Conservation (phyloP, 2,888 invertebrate genomes). For the Phrixothrix hirtus region DNA sequence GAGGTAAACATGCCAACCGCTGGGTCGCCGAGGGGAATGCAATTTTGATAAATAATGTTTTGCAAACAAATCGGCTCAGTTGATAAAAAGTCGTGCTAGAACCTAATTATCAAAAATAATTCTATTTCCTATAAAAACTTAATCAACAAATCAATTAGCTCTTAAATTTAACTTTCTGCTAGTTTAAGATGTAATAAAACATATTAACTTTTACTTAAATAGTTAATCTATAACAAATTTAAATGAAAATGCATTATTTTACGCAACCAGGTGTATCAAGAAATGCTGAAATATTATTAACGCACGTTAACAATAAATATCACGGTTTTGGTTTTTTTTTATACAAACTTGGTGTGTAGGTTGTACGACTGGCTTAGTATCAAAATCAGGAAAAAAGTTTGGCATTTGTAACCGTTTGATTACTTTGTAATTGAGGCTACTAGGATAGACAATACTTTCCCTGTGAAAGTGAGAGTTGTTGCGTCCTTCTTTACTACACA, state of each 20-base stretch:
- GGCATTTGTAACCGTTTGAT: constrained; percentile 25
- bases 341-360: not conserved
- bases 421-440: constrained; percentile 25
- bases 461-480: constrained; percentile 45
- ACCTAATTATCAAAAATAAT: too few relatives aligned
- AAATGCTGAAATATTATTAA: not conserved
- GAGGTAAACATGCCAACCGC: too few relatives aligned
- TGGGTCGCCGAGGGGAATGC: too few relatives aligned
- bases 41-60: too few relatives aligned
- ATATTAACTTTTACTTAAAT: not conserved
- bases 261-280: not conserved
- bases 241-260: not conserved
- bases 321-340: not conserved
- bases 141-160: too few relatives aligned
- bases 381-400: constrained; percentile 27
- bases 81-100: too few relatives aligned
- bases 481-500: constrained; percentile 23
- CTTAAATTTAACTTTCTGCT: too few relatives aligned
- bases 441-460: constrained; percentile 37
- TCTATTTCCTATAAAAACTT: too few relatives aligned
- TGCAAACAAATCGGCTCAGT: too few relatives aligned
- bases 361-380: constrained; percentile 10
- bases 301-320: not conserved
- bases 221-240: not conserved
- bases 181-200: too few relatives aligned